Base-by-base conservation (phyloP, 30 jellyfish, hydroid and myxozoan genomes). In the Rhopilema esculentum region DNA sequence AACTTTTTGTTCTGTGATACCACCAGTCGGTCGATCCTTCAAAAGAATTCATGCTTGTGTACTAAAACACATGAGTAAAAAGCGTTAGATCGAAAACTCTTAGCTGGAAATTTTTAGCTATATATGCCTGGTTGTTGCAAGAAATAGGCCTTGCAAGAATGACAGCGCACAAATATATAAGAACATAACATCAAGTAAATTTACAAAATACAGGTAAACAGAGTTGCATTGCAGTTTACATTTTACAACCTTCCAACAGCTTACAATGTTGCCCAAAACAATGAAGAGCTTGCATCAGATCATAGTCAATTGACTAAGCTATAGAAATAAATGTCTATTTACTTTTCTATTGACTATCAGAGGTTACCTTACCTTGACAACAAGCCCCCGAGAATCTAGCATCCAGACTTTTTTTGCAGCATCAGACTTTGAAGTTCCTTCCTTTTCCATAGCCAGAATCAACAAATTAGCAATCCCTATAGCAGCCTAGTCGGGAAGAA, bases 311-410 rank as follows among this genome's bases (percentile, higher is more conserved):
- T 6, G 6, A 40, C 57, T 40, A 40, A 40, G 57, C 57, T 2
- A 12, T 40, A 40, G 9, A 40, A 12, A 40, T 6, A 40, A 40
- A 40, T 40, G 57, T 40, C 57, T 12, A 40, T n/a, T n/a, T n/a
- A n/a, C n/a, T n/a, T n/a, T n/a, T n/a, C n/a, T n/a, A n/a, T n/a
- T n/a, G n/a, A n/a, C n/a, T n/a, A n/a, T n/a, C n/a, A n/a, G n/a
- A n/a, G n/a, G 16, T n/a, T 15, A 24, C 4, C 82, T 17, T 89
- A 94, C 98, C 97, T 89, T 94, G 77, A 96, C 92, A 23, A 94
- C 88, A 19, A 94, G 91, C 0, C 98, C 98, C 23, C 94, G 93
- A 31, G 91, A 82, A 66, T 94, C 98, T 64, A 94, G 52, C 97
- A 94, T 83, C 94, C 91, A 94, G 27, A 94, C 72, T 22, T 72